Evolutionary conservation across 2,797 vertebrate genomes (phyloP).

Genomic region (Enteromius afrohamiltoni): DNA sequence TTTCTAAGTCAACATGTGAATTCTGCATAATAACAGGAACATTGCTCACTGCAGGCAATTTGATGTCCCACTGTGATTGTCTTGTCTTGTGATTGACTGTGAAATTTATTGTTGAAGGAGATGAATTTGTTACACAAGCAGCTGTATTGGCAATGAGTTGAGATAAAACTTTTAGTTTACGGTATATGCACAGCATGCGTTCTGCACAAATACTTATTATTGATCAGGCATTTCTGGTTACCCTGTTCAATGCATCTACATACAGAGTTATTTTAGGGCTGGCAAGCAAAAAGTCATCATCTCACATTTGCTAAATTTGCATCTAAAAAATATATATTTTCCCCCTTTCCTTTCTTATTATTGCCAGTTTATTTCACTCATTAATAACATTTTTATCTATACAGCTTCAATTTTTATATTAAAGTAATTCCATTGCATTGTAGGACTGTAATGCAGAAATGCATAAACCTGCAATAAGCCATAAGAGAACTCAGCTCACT

Average conservation of each 20-base stretch:
- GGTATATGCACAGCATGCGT: background rate
- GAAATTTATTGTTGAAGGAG: background rate
- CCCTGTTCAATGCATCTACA: background rate
- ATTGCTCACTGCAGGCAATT: background rate
- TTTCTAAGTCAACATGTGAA: conserved; percentile 18
- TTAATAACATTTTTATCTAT: background rate
- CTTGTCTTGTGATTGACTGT: background rate
- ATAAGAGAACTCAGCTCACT: background rate
- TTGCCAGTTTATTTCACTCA: background rate
- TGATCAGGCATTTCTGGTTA: background rate
- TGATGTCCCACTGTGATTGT: background rate
- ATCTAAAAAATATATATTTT: background rate
- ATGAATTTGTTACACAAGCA: background rate
- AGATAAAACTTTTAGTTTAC: background rate
- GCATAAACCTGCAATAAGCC: background rate
- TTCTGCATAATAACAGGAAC: conserved; percentile 1
- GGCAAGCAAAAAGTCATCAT: background rate
- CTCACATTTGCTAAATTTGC: background rate
- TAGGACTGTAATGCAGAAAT: background rate
- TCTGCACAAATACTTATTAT: conserved; percentile 6
- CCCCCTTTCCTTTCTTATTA: background rate
- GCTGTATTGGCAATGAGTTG: background rate
- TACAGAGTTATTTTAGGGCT: background rate
- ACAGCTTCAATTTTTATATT: background rate
- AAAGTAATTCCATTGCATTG: background rate